Percentiles rank a stretch among this genome's conserved stretches.
These are phyloP conservation scores for Indicator maculatus DNA, from an alignment of 2,113 vertebrate genomes.

Conservation along the genomic window DNA sequence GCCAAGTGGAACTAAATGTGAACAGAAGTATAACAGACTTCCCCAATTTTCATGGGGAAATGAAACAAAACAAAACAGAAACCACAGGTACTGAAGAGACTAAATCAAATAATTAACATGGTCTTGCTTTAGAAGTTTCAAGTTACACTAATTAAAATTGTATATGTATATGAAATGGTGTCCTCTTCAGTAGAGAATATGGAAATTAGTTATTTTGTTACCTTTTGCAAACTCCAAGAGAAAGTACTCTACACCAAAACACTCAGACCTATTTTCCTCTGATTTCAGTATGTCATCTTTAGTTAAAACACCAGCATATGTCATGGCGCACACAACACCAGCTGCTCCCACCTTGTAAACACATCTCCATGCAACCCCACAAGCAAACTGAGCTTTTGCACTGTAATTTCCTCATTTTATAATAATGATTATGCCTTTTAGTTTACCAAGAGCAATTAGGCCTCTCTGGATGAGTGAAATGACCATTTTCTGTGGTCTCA, in stretches of 20 bases:
- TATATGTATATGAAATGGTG: not conserved
- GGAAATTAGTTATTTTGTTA: not conserved
- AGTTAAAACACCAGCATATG: not conserved
- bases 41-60: not conserved
- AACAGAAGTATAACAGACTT: not conserved
- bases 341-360: not conserved
- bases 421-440: not conserved
- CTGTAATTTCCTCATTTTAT: not conserved
- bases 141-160: not conserved
- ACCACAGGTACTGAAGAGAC: not conserved
- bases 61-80: not conserved
- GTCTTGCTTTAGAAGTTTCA: not conserved
- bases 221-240: not conserved
- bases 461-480: not conserved
- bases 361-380: accelerated
- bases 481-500: not conserved
- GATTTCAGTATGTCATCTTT: not conserved
- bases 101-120: not conserved
- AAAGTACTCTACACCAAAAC: not conserved
- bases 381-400: not conserved
- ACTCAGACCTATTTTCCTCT: not conserved
- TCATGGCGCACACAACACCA: not conserved
- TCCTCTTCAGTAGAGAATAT: not conserved
- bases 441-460: not conserved
- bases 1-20: not conserved